phyloP scores from a whole-genome alignment of 1,140 invertebrate genomes.

The Orussus abietinus region DNA sequence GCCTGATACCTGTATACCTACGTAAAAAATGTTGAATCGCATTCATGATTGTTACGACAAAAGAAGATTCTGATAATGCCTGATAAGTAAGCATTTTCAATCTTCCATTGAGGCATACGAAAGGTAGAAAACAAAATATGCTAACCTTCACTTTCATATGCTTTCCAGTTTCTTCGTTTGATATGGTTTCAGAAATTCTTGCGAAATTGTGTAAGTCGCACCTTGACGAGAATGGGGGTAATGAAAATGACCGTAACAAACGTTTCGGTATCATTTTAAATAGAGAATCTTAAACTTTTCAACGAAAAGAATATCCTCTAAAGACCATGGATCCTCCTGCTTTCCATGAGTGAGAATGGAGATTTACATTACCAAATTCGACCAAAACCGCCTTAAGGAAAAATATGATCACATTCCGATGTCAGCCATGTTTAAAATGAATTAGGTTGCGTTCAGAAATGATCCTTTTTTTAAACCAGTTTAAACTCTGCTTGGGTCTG shows the following conservation, averaged over 20 bases:
- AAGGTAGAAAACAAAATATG: constrained; percentile 5
- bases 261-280: neutral
- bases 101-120: neutral
- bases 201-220: constrained; percentile 27
- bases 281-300: too few species aligned
- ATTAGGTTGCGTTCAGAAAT: too few species aligned
- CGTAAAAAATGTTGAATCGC: constrained; percentile 4
- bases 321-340: too few species aligned
- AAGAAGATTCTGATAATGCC: neutral
- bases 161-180: constrained; percentile 31
- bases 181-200: constrained; percentile 32
- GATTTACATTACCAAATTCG: too few species aligned
- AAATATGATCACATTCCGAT: too few species aligned
- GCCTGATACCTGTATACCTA: neutral
- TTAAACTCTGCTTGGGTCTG: too few species aligned
- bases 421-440: too few species aligned
- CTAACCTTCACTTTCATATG: constrained; percentile 44
- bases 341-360: too few species aligned
- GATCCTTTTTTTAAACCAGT: too few species aligned
- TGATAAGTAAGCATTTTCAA: neutral
- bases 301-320: too few species aligned
- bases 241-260: neutral
- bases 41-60: neutral
- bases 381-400: too few species aligned
- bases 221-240: neutral